Evolutionary conservation across 2,113 vertebrate species (phyloP).

Genomic region (Lynx canadensis): DNA sequence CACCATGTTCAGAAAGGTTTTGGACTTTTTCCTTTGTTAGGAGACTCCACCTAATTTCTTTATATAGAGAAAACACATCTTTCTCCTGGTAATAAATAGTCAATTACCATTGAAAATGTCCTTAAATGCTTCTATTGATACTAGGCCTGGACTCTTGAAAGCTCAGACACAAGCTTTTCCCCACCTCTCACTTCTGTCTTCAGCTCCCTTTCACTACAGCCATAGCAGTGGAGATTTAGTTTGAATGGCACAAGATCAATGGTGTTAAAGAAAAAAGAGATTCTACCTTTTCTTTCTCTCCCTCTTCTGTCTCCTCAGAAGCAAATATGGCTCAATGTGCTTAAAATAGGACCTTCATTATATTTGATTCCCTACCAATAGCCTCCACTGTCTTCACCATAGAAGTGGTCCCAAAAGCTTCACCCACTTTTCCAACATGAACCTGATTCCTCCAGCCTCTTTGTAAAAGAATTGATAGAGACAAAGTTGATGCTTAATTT

Average conservation of each 20-base stretch:
- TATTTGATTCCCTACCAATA: background rate
- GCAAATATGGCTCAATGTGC: background rate
- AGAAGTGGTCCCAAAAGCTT: background rate
- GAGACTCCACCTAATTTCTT: background rate
- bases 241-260: background rate
- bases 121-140: background rate
- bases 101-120: background rate
- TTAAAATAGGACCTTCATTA: background rate
- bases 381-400: background rate
- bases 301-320: background rate
- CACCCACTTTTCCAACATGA: background rate
- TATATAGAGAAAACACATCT: background rate
- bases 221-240: background rate
- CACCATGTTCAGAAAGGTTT: background rate
- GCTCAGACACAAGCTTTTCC: background rate
- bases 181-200: background rate
- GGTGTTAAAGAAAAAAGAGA: background rate
- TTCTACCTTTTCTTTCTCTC: background rate
- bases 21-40: background rate
- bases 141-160: background rate
- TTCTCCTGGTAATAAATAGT: background rate
- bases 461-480: background rate
- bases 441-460: background rate
- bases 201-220: background rate
- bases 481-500: background rate